Evolutionary conservation across 2,113 vertebrate species (phyloP).

Genomic region (Maylandia zebra): DNA sequence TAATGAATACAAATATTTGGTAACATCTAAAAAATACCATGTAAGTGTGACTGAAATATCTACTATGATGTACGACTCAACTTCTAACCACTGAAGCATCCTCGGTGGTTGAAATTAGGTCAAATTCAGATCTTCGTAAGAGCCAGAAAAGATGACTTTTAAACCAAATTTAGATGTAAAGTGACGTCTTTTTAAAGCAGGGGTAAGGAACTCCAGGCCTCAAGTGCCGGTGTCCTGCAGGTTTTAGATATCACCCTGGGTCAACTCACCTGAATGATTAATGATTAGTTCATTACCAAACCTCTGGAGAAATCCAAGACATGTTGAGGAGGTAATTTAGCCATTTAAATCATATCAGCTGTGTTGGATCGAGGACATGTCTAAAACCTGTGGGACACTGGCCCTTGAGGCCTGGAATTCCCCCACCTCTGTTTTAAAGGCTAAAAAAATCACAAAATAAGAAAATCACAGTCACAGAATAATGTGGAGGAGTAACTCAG

Average conservation of each 20-base stretch:
- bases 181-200: background rate
- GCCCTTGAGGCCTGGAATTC: background rate
- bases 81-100: background rate
- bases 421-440: fast-evolving
- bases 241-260: background rate
- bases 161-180: background rate
- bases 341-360: background rate
- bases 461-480: background rate
- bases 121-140: background rate
- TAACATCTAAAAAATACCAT: background rate
- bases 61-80: fast-evolving
- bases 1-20: background rate
- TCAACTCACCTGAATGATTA: background rate
- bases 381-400: fast-evolving
- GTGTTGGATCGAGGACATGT: background rate
- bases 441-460: background rate
- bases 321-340: fast-evolving
- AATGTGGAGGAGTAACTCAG: background rate
- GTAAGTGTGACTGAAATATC: fast-evolving
- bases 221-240: fast-evolving
- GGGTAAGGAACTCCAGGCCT: background rate
- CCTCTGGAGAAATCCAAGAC: background rate
- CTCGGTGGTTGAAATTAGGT: background rate
- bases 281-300: fast-evolving
- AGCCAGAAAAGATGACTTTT: fast-evolving